phyloP scores from a whole-genome alignment of 2,888 invertebrate genomes.

The Drosophila antonietae region DNA sequence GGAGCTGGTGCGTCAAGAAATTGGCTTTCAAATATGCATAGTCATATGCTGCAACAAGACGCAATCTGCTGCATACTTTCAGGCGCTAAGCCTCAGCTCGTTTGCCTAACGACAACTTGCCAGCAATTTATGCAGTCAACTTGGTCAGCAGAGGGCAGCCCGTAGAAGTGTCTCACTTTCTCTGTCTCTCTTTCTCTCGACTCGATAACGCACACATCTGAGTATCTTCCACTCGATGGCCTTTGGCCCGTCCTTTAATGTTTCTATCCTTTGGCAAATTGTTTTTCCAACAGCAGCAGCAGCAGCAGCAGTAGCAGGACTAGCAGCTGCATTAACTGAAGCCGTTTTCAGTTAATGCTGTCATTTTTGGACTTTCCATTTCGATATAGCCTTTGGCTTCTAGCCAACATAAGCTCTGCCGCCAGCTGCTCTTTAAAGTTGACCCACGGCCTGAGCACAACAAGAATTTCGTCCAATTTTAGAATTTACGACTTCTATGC shows the following conservation, averaged over 20 bases:
- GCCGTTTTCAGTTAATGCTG: slow-evolving; percentile 50
- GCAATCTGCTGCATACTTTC: slow-evolving; percentile 54
- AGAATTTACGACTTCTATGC: slow-evolving; percentile 32
- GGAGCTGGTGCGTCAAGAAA: slow-evolving; percentile 38
- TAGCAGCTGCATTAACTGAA: slow-evolving; percentile 17
- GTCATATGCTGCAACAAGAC: slow-evolving; percentile 68
- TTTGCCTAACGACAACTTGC: slow-evolving; percentile 46
- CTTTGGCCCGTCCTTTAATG: slow-evolving; percentile 41
- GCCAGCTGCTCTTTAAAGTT: slow-evolving; percentile 22
- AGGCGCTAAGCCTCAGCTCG: slow-evolving; percentile 47
- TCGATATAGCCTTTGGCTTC: slow-evolving; percentile 27
- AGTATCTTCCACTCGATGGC: neutral
- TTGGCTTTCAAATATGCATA: slow-evolving; percentile 77
- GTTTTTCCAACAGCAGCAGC: slow-evolving; percentile 28
- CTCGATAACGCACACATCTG: neutral
- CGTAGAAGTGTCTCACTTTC: slow-evolving; percentile 1
- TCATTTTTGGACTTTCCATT: slow-evolving; percentile 57
- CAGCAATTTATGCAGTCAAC: slow-evolving; percentile 58
- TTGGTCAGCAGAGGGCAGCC: slow-evolving; percentile 44
- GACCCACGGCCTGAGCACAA: slow-evolving; percentile 1
- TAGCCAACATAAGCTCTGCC: slow-evolving; percentile 19
- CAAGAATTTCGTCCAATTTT: slow-evolving; percentile 12
- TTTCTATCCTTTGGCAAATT: slow-evolving; percentile 60
- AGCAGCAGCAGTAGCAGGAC: slow-evolving; percentile 9
- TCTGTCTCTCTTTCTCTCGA: neutral